Percentiles rank a stretch among this genome's conserved stretches.
phyloP scores from a whole-genome alignment of 2,888 invertebrate species.

The Andrena praecox region DNA sequence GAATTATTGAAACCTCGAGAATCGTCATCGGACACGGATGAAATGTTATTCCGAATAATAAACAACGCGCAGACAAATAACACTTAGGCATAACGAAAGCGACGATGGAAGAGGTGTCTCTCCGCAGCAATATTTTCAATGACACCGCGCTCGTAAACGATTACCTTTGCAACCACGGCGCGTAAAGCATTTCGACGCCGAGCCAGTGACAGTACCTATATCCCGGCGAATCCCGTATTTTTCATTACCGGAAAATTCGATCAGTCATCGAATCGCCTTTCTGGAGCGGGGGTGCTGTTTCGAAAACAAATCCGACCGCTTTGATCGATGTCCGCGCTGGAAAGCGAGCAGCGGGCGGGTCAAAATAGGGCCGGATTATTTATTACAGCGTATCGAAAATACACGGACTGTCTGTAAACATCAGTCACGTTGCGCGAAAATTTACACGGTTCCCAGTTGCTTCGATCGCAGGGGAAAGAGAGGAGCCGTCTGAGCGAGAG shows the following conservation, averaged over 20 bases:
- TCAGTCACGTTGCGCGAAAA: slow-evolving; percentile 36
- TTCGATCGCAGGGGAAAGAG: slow-evolving; percentile 1
- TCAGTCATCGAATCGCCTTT: slow-evolving; percentile 2
- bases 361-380: slow-evolving; percentile 31
- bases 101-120: background rate
- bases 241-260: slow-evolving; percentile 25
- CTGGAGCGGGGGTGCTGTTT: slow-evolving; percentile 8
- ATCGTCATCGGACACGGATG: background rate
- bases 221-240: background rate
- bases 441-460: slow-evolving; percentile 37
- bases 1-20: background rate
- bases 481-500: background rate
- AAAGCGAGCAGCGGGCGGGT: background rate
- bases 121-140: background rate
- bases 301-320: slow-evolving; percentile 35
- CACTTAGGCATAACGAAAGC: background rate
- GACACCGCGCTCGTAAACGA: background rate
- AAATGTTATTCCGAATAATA: background rate
- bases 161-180: background rate
- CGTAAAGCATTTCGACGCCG: slow-evolving; percentile 12
- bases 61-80: background rate
- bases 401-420: slow-evolving; percentile 39
- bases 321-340: slow-evolving; percentile 38
- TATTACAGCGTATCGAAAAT: slow-evolving; percentile 45
- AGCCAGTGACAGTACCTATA: background rate